Base-by-base conservation (phyloP, 2,888 invertebrate genomes). In the Mythimna ferrago region DNA sequence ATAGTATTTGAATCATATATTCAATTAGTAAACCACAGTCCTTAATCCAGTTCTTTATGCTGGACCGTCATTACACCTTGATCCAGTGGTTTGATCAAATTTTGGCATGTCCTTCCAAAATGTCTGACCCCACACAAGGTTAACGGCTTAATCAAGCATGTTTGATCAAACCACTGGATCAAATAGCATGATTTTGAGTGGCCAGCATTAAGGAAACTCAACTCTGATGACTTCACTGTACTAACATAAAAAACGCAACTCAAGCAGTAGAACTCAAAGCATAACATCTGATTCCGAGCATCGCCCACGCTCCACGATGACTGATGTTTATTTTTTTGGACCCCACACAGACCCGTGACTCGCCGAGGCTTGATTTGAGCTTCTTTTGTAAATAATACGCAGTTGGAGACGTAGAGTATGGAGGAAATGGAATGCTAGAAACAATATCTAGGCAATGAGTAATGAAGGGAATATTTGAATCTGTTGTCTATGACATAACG, bases 291-390 rank as follows among this genome's bases (percentile, higher is more conserved):
- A 80, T 73, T 64, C 73, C 61, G 14, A 82, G 41, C 71, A 75
- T 76, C 87, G 82, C 89, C 89, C 87, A 89, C 89, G 79, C 85
- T 69, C 73, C 70, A 67, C 69, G 80, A 86, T 81, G 83, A 80
- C 79, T 83, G 76, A 84, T 80, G 82, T 85, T 82, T 86, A 67
- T 82, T 86, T 86, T 83, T 89, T 89, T 86, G 86, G 91, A 90
- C 91, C 91, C 66, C 91, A 90, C 91, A 88, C 89, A 87, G 81
- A 80, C 85, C 60, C 41, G 51, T 61, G 60, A 57, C 71, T 73
- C 48, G 58, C 32, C 41, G 58, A 65, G 61, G 58, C 63, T 68
- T 71, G 70, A 76, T 70, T 75, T 69, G 61, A 73, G 64, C 61
- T 73, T 21, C 66, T 61, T 61, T 81, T 84, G 82, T 81, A 69